These are phyloP conservation scores for Benitochromis conjunctus DNA, from an alignment of 2,113 vertebrate genomes.

Conservation along the genomic window DNA sequence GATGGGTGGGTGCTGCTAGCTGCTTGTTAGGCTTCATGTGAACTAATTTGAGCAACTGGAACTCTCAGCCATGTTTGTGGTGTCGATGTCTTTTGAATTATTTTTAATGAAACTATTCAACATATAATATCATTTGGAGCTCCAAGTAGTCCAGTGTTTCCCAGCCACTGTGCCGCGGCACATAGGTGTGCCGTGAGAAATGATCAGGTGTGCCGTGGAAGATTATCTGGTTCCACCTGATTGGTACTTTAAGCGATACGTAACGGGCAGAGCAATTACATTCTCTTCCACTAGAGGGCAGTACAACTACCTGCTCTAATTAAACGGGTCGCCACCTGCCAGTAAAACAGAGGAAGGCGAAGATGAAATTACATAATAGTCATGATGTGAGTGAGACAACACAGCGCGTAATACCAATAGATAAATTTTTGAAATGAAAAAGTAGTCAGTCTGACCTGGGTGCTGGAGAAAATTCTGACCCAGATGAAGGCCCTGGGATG, in stretches of 20 bases:
- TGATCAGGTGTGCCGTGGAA: too few relatives aligned
- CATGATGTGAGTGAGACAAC: neutral
- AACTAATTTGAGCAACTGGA: too few relatives aligned
- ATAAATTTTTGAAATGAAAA: neutral
- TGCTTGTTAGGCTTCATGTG: neutral
- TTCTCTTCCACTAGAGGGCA: neutral
- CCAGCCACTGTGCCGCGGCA: too few relatives aligned
- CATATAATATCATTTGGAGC: too few relatives aligned
- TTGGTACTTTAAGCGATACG: neutral
- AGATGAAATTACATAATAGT: neutral
- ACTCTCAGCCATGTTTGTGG: too few relatives aligned
- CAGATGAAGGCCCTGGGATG: neutral
- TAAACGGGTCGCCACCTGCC: neutral
- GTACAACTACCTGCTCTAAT: accelerated
- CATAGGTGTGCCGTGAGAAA: too few relatives aligned
- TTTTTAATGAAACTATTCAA: too few relatives aligned
- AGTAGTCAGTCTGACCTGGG: neutral
- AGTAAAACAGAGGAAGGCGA: neutral
- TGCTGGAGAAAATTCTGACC: neutral
- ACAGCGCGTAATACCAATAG: neutral
- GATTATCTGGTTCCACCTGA: neutral
- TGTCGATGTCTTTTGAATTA: too few relatives aligned
- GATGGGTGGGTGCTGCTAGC: neutral
- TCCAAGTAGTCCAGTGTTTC: too few relatives aligned
- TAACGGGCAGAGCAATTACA: neutral